Percentiles rank a stretch among this genome's conserved stretches.
Conservation (phyloP, 37 sponge, comb jelly and placozoan species). For the Ianthella basta region DNA sequence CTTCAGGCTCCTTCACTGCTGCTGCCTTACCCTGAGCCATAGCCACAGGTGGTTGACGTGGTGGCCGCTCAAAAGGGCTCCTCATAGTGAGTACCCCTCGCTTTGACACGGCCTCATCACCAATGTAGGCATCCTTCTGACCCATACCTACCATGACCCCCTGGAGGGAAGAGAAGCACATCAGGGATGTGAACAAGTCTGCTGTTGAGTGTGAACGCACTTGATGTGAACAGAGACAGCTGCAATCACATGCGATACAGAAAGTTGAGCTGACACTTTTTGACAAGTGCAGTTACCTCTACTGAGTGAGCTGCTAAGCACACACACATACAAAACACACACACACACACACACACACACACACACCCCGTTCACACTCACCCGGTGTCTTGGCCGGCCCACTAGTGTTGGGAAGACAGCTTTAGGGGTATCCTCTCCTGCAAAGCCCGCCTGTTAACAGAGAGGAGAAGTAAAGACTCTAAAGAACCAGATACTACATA, state of each 20-base stretch:
- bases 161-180: constrained; percentile 36
- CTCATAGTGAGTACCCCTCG: constrained; percentile 89
- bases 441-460: constrained; percentile 83
- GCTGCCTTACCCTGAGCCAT: background rate
- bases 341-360: constrained; percentile 9
- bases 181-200: background rate
- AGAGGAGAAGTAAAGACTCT: background rate
- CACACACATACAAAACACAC: background rate
- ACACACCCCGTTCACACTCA: background rate
- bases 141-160: constrained; percentile 99
- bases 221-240: background rate
- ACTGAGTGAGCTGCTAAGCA: too few relatives aligned
- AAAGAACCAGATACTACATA: background rate
- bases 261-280: too few relatives aligned
- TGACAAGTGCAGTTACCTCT: too few relatives aligned
- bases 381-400: constrained; percentile 86
- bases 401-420: constrained; percentile 88
- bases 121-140: constrained; percentile 93
- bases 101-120: constrained; percentile 92
- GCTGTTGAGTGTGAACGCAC: background rate
- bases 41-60: background rate
- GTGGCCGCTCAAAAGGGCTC: constrained; percentile 80
- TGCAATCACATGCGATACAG: too few relatives aligned
- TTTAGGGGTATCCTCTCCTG: constrained; percentile 88
- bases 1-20: too few relatives aligned